Base-by-base conservation (phyloP, 2,797 vertebrate species). In the Hoplostethus atlanticus region DNA sequence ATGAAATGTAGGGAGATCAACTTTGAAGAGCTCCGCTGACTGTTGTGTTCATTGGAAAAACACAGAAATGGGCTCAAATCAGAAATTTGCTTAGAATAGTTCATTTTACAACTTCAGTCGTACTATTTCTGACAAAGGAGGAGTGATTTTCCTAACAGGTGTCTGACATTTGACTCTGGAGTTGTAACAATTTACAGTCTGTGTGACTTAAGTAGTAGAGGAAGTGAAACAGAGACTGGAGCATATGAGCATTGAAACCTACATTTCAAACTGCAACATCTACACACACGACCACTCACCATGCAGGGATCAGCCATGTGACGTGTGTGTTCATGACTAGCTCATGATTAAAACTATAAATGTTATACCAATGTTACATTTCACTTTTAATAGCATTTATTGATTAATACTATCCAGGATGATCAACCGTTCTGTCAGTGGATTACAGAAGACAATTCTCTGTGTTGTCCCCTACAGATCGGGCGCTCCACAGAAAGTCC, bases 401-500 rank as follows among this genome's bases (percentile, higher is more conserved):
- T 7, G 38, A 11, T 68, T n/a, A 58, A 42, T 7, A 6, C 3
- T 28, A 21, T 17, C 21, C 9, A 34, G 11, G 9, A 40, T 47
- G 46, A 6, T 4, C 16, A 57, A n/a, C 31, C n/a, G 38, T 16
- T 31, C 2, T 17, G 4, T 1, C 13, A n/a, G 28, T 53, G 21
- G 25, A 28, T 55, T 7, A 15, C 30, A 55, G 12, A 36, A 28
- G 48, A 8, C 10, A 0, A n/a, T 13, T 40, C 16, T 71, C 54
- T 58, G 44, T 47, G 42, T 73, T 64, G 2, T 65, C 0, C 8
- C 40, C 31, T 63, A 31, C 81, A 95, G 94, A 95, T 95, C 31
- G 94, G 94, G 36, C 94, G 94, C 61, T 95, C 94, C 77, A 95
- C 94, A 48, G 94, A 95, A 77, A 94, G 94, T 73, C 94, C 94